Conservation (phyloP, 2,797 vertebrate genomes). For the Micropoecilia bifurca region DNA sequence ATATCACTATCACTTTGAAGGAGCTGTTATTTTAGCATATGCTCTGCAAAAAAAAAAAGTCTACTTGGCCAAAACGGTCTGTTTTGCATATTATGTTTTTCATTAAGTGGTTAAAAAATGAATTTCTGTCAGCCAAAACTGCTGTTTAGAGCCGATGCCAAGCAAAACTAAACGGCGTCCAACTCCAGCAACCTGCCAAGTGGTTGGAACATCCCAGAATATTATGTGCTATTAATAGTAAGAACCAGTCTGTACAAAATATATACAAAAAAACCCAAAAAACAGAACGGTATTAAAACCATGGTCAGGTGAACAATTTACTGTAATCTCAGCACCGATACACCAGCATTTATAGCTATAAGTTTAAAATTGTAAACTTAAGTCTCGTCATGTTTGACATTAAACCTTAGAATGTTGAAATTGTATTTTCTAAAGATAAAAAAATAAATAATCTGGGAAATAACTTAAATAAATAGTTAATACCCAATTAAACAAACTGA, state of each 20-base stretch:
- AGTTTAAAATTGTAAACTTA: background rate
- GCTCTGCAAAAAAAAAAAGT: background rate
- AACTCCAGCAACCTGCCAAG: background rate
- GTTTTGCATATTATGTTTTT: background rate
- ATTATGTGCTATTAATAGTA: background rate
- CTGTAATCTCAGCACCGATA: background rate
- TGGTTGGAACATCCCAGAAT: constrained; percentile 6
- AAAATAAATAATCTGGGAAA: background rate
- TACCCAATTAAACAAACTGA: background rate
- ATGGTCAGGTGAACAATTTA: background rate
- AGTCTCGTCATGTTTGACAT: background rate
- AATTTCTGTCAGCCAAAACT: background rate
- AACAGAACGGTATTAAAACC: background rate
- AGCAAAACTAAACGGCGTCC: background rate
- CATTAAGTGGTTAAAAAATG: background rate
- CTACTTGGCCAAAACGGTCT: background rate
- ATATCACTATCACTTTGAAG: background rate
- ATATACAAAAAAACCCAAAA: no score
- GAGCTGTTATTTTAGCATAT: background rate
- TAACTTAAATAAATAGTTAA: background rate
- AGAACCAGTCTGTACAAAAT: background rate
- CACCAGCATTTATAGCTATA: background rate
- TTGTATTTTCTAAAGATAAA: background rate
- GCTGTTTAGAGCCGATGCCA: background rate
- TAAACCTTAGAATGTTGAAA: background rate